Conservation (phyloP, 2,113 vertebrate species). For the Hippocampus barbouri region DNA sequence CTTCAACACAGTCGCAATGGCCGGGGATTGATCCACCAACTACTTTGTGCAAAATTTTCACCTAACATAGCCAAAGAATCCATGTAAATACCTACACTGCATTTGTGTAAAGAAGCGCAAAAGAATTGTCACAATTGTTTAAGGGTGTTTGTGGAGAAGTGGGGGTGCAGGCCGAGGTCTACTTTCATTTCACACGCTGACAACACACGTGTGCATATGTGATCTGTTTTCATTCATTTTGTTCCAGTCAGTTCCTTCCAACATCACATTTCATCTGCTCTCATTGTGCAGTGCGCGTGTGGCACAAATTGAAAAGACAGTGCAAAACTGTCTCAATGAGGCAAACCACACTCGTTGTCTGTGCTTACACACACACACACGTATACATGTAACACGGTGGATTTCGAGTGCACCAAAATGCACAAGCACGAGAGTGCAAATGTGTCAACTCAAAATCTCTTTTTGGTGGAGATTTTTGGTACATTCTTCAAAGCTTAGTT, state of each 20-base stretch:
- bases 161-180: not conserved
- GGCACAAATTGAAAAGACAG: conserved; percentile 14
- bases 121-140: not conserved
- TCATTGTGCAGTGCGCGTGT: conserved; percentile 6
- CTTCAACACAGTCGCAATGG: too few species aligned
- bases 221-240: not conserved
- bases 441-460: conserved; percentile 49
- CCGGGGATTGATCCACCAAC: too few species aligned
- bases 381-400: conserved; percentile 4
- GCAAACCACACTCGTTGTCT: conserved; percentile 8
- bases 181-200: conserved; percentile 13
- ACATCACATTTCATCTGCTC: conserved; percentile 5
- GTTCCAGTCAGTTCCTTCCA: conserved; percentile 16
- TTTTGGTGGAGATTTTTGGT: conserved; percentile 38
- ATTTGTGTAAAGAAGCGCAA: not conserved
- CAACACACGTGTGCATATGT: not conserved
- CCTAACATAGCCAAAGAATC: not conserved
- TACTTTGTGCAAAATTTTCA: not conserved
- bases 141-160: not conserved
- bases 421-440: conserved; percentile 12
- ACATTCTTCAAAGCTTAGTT: conserved; percentile 34
- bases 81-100: not conserved
- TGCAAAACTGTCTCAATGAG: conserved; percentile 25
- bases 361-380: conserved; percentile 4
- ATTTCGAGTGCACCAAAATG: conserved; percentile 16